A percentile compares a stretch with the other conserved stretches of the same genome.
Evolutionary conservation across 2,888 invertebrate species (phyloP).

Genomic region (Diadromus collaris): DNA sequence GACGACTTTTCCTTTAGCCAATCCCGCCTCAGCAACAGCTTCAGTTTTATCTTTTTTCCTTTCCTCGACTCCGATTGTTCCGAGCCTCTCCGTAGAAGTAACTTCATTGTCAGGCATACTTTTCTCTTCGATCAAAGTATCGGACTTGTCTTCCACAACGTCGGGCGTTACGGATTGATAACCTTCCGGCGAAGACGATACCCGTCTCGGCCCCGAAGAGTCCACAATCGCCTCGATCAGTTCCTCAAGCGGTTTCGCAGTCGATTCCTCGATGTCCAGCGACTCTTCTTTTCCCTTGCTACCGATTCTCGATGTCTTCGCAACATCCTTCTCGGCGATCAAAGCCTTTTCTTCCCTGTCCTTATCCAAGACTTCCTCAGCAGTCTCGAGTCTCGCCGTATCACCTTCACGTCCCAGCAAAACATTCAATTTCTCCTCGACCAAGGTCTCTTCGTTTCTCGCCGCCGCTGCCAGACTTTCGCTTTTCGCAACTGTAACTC

Average conservation of each 20-base stretch:
- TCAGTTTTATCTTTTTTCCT: conserved; percentile 32
- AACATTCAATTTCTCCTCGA: conserved; percentile 20
- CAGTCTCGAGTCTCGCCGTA: conserved; percentile 1
- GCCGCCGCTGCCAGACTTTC: conserved; percentile 17
- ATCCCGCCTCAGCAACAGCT: conserved; percentile 1
- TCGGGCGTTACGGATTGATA: conserved; percentile 51
- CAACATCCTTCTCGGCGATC: conserved; percentile 59
- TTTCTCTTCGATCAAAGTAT: conserved; percentile 35
- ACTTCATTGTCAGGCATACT: background rate
- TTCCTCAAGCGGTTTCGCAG: conserved; percentile 70
- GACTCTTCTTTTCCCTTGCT: conserved; percentile 61
- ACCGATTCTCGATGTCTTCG: conserved; percentile 60
- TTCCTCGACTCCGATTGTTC: conserved; percentile 23
- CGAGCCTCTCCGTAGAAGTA: conserved; percentile 35
- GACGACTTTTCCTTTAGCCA: conserved; percentile 24
- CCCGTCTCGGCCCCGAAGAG: conserved; percentile 48
- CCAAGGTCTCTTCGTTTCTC: conserved; percentile 31
- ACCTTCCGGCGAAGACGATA: conserved; percentile 56
- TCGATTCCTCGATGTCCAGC: conserved; percentile 68
- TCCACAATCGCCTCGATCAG: conserved; percentile 71
- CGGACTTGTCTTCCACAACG: conserved; percentile 44
- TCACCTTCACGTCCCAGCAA: conserved; percentile 20
- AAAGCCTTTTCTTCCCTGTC: conserved; percentile 41
- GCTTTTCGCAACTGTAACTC: conserved; percentile 17
- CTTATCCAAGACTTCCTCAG: conserved; percentile 7